Conservation (phyloP, 92 coral and sea anemone genomes). For the Parazoanthus darwini region DNA sequence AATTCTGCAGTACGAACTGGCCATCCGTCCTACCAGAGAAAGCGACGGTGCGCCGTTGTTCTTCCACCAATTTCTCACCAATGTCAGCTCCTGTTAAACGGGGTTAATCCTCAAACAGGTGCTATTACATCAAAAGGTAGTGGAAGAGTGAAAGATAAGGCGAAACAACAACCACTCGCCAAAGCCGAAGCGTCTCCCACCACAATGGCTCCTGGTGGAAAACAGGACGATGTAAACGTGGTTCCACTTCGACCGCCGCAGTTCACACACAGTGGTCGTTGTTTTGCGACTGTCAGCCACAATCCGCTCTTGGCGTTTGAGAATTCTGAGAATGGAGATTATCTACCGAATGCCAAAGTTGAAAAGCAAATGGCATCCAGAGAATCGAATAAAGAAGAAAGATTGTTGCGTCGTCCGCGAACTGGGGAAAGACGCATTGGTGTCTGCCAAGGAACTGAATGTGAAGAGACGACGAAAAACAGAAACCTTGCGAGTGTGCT, state of each 20-base stretch:
- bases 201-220: background rate
- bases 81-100: background rate
- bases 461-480: background rate
- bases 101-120: background rate
- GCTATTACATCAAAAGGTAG: background rate
- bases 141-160: background rate
- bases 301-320: background rate
- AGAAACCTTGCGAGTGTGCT: conserved; percentile 1
- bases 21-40: background rate
- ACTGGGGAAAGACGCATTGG: background rate
- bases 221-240: background rate
- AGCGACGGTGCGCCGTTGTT: background rate
- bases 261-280: background rate
- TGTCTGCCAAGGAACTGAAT: conserved; percentile 8
- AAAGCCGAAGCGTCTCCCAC: background rate
- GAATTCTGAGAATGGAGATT: background rate
- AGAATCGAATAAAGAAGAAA: background rate
- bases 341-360: background rate
- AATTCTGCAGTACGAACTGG: background rate
- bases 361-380: background rate
- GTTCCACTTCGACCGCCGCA: background rate
- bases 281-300: background rate
- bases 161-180: background rate
- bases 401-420: background rate
- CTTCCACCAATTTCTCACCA: background rate